Percentiles rank a stretch among this genome's conserved stretches.
phyloP scores from a whole-genome alignment of 92 coral and sea anemone genomes.

The Muricea muricata region DNA sequence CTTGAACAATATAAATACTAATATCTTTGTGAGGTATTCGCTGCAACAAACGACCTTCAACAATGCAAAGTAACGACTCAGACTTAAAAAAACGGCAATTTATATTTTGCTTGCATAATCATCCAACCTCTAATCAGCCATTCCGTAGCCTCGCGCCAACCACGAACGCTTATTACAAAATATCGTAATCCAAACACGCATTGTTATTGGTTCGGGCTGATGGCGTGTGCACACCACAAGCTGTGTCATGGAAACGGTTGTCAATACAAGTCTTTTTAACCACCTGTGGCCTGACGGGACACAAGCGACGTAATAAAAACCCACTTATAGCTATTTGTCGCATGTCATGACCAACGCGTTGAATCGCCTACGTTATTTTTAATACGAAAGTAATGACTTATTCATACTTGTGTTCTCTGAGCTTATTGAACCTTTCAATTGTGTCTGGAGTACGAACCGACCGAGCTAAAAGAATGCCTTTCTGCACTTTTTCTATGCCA shows the following conservation, averaged over 20 bases:
- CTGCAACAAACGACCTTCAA: not conserved
- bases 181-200: slow-evolving; percentile 7
- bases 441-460: no score
- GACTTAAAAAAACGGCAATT: not conserved
- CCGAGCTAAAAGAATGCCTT: no score
- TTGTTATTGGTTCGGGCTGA: slow-evolving; percentile 12
- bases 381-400: not conserved
- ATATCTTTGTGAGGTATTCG: not conserved
- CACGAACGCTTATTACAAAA: slow-evolving; percentile 22
- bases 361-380: not conserved
- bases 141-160: not conserved
- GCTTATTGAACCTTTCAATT: no score
- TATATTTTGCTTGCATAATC: not conserved
- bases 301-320: not conserved
- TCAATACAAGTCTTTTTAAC: not conserved
- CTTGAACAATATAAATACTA: not conserved
- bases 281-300: not conserved
- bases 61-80: not conserved
- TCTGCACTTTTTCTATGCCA: no score
- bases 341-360: slow-evolving; percentile 20
- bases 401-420: no score
- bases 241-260: slow-evolving; percentile 38
- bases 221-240: slow-evolving; percentile 26
- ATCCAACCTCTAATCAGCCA: not conserved
- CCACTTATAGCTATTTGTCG: not conserved